Conservation (phyloP, 1,140 invertebrate genomes). For the Ceratina calcarata region DNA sequence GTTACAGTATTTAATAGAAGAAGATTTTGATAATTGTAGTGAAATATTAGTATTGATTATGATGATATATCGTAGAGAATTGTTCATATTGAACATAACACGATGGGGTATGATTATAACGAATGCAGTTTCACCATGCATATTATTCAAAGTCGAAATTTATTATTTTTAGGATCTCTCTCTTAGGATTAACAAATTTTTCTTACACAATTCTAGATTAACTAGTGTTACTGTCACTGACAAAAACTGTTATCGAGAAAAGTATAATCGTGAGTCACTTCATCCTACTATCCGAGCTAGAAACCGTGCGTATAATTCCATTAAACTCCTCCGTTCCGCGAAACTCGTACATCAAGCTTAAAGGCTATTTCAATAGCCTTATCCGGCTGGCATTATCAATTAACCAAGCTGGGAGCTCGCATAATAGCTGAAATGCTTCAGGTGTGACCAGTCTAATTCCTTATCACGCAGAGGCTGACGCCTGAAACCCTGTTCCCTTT, state of each 20-base stretch:
- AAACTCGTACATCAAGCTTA: slow-evolving; percentile 40
- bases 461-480: slow-evolving; percentile 10
- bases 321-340: slow-evolving; percentile 18
- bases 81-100: too few relatives aligned
- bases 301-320: slow-evolving; percentile 22
- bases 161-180: too few relatives aligned
- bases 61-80: too few relatives aligned
- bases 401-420: slow-evolving; percentile 9
- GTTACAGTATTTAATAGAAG: too few relatives aligned
- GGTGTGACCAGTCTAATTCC: slow-evolving; percentile 33
- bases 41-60: too few relatives aligned
- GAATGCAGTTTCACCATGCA: too few relatives aligned
- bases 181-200: too few relatives aligned
- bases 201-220: too few relatives aligned
- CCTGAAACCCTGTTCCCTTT: slow-evolving; percentile 13
- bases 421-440: slow-evolving; percentile 21
- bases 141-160: too few relatives aligned
- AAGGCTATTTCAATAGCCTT: slow-evolving; percentile 22
- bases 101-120: too few relatives aligned
- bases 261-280: slow-evolving; percentile 6
- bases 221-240: background rate
- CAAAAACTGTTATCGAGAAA: background rate
- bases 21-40: too few relatives aligned
- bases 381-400: slow-evolving; percentile 39
- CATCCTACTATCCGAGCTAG: background rate